A percentile compares a stretch with the other conserved stretches of the same genome.
phyloP scores from a whole-genome alignment of 1,140 invertebrate genomes.

The Rhysida immarginata region DNA sequence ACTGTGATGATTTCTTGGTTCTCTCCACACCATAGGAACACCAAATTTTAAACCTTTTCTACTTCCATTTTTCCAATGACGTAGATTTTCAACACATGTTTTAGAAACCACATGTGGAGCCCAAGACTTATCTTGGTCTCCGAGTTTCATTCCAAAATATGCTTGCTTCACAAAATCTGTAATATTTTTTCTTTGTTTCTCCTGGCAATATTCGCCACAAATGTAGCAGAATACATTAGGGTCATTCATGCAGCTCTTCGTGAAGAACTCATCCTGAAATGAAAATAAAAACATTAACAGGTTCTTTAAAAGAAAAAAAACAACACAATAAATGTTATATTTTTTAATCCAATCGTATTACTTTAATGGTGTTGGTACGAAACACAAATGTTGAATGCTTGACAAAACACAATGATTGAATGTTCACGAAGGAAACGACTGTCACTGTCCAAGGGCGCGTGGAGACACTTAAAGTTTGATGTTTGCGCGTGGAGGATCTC shows the following conservation, averaged over 20 bases:
- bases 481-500: too few relatives aligned
- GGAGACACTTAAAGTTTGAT: too few relatives aligned
- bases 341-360: too few relatives aligned
- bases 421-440: too few relatives aligned
- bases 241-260: conserved; percentile 7
- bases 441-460: too few relatives aligned
- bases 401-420: too few relatives aligned
- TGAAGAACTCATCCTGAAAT: conserved; percentile 2
- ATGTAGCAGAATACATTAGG: conserved; percentile 11
- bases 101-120: conserved; percentile 17
- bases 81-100: conserved; percentile 13
- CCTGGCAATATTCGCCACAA: conserved; percentile 7
- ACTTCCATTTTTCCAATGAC: conserved; percentile 16
- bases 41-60: conserved; percentile 11
- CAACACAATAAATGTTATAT: too few relatives aligned
- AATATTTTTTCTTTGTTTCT: conserved; percentile 11
- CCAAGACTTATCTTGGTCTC: conserved; percentile 19
- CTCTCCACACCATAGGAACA: conserved; percentile 10
- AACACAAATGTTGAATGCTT: too few relatives aligned
- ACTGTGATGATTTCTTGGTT: not conserved
- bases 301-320: too few relatives aligned
- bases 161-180: conserved; percentile 7
- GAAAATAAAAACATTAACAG: too few relatives aligned
- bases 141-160: conserved; percentile 15
- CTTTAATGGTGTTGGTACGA: too few relatives aligned